Evolutionary conservation across 2,797 vertebrate species (phyloP).

Genomic region (Malurus splendens): DNA sequence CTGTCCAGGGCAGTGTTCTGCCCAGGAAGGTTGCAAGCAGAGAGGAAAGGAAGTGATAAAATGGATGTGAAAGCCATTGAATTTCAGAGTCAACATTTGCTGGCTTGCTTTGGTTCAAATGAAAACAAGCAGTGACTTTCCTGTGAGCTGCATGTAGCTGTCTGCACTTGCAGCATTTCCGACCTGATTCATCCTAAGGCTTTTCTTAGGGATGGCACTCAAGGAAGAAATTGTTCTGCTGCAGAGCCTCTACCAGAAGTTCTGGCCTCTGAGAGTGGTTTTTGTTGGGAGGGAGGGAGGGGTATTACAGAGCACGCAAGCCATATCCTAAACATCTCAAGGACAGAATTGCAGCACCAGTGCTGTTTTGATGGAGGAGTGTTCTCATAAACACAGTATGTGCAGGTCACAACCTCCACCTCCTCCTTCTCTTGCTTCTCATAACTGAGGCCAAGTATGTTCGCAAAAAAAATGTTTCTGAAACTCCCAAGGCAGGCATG

Average conservation of each 20-base stretch:
- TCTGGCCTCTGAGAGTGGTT: not conserved
- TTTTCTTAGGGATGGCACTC: not conserved
- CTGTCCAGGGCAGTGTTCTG: not conserved
- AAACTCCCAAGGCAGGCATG: not conserved
- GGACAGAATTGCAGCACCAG: not conserved
- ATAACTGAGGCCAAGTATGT: slow-evolving; percentile 4
- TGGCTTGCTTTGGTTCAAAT: not conserved
- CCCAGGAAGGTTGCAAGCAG: not conserved
- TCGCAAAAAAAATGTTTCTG: not conserved
- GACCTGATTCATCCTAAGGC: not conserved
- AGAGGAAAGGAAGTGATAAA: not conserved
- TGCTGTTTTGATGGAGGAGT: not conserved
- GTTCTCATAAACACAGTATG: slow-evolving; percentile 28
- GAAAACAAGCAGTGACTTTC: not conserved
- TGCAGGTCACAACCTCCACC: slow-evolving; percentile 32
- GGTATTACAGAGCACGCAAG: not conserved
- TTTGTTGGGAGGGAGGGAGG: not conserved
- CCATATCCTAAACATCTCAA: not conserved
- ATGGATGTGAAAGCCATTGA: not conserved
- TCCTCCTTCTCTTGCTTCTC: slow-evolving; percentile 26
- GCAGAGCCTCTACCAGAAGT: not conserved
- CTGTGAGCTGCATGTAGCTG: rapidly evolving
- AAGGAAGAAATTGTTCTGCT: not conserved
- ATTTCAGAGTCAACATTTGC: not conserved
- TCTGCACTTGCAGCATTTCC: not conserved